These are phyloP conservation scores for Equus quagga DNA, from an alignment of 2,113 vertebrate genomes.

Conservation along the genomic window DNA sequence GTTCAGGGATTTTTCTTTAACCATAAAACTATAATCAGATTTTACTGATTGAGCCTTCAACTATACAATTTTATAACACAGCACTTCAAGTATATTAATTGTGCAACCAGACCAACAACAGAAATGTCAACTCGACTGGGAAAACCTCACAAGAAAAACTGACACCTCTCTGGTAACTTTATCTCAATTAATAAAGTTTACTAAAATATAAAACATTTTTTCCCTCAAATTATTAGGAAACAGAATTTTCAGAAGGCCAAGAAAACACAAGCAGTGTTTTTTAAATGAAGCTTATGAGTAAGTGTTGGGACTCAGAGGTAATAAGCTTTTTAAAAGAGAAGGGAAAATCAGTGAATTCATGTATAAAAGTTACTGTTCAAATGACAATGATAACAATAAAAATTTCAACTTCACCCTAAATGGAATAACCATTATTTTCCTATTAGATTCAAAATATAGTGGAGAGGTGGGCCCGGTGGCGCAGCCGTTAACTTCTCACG, in stretches of 20 bases:
- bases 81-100: background rate
- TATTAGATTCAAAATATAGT: background rate
- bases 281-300: background rate
- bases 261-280: conserved; percentile 1
- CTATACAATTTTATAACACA: background rate
- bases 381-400: background rate
- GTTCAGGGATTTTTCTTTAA: background rate
- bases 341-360: background rate
- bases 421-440: background rate
- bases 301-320: background rate
- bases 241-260: background rate
- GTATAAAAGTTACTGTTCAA: background rate
- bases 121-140: background rate
- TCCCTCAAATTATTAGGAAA: background rate
- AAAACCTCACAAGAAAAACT: conserved; percentile 25
- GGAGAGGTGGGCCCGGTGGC: no score
- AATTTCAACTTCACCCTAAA: background rate
- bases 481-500: no score
- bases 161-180: background rate
- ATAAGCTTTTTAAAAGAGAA: background rate
- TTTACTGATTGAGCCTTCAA: background rate
- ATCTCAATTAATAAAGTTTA: background rate
- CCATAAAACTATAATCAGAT: background rate
- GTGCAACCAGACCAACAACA: background rate
- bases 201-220: background rate